Base-by-base conservation (phyloP, 2,888 invertebrate species). In the Monopis laevigella region DNA sequence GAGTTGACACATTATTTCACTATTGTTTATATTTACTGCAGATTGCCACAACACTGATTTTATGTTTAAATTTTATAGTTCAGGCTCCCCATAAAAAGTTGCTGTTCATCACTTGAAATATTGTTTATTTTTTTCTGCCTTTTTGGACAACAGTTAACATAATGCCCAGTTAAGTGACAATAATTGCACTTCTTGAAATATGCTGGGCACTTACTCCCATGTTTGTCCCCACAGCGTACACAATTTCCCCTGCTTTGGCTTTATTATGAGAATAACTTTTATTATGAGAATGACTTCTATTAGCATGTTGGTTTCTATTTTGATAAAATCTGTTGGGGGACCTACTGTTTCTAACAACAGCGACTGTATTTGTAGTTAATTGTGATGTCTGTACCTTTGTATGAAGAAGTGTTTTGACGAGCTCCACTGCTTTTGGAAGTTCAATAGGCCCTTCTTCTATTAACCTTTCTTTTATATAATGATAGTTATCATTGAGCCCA, bases 381-480 rank as follows among this genome's bases (percentile, higher is more conserved):
- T 24, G 24, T 24, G 24, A 24, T 3, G 28, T 32, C 14, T 32
- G 32, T 17, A 16, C 10, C 14, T 32, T 32, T 4, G 32, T 32
- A 5, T 10, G 4, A 4, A 16, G 10, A 10, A 17, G 4, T 13
- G 32, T 36, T 18, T 18, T 36, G 5, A n/a, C 16, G 7, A 36
- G 5, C 18, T 36, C 36, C n/a, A 18, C 17, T 3, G 36, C 36
- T 3, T 12, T 7, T 18, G 16, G 6, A 7, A 36, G 17, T 18
- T 16, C 19, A 7, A 36, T 16, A n/a, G 5, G 16, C 3, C 19
- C 19, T 18, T 18, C 19, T 11, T 18, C 18, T 16, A 36, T 16
- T 12, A 36, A 36, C 11, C 36, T 3, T 18, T 36, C 36, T 36
- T 36, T 36, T 10, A 36, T 18, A 7, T 32, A n/a, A 5, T 36